A percentile compares a stretch with the other conserved stretches of the same genome.
Conservation (phyloP, 2,113 vertebrate genomes). For the Podarcis cretensis region DNA sequence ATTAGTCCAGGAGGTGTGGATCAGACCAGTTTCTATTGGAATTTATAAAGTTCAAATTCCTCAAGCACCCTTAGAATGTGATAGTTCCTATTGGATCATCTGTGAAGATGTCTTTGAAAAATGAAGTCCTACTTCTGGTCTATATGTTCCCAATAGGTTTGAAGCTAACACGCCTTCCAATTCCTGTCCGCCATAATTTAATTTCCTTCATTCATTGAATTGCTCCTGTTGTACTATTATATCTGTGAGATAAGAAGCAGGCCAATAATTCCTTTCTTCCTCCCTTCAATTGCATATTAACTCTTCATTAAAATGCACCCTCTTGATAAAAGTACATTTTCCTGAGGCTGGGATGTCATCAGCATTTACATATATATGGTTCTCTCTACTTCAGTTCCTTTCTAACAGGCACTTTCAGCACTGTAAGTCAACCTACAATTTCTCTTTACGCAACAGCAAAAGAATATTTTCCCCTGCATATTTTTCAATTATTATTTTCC, state of each 20-base stretch:
- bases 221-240: background rate
- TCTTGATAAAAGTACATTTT: background rate
- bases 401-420: background rate
- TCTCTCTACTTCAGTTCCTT: background rate
- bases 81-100: background rate
- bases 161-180: background rate
- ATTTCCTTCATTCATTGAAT: background rate
- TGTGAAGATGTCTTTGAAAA: background rate
- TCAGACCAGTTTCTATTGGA: too few species aligned
- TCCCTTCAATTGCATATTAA: background rate
- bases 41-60: too few species aligned
- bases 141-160: background rate
- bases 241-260: background rate
- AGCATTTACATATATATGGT: background rate
- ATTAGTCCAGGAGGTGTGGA: too few species aligned
- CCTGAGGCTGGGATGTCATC: background rate
- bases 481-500: background rate
- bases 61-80: background rate
- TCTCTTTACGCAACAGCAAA: background rate
- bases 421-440: background rate
- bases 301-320: background rate
- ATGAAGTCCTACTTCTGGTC: background rate
- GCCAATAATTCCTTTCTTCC: background rate
- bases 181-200: background rate
- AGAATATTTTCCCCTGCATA: rapidly evolving